Percentiles rank a stretch among this genome's conserved stretches.
These are phyloP conservation scores for Drosophila seclusa DNA, from an alignment of 2,888 invertebrate species.

Conservation along the genomic window DNA sequence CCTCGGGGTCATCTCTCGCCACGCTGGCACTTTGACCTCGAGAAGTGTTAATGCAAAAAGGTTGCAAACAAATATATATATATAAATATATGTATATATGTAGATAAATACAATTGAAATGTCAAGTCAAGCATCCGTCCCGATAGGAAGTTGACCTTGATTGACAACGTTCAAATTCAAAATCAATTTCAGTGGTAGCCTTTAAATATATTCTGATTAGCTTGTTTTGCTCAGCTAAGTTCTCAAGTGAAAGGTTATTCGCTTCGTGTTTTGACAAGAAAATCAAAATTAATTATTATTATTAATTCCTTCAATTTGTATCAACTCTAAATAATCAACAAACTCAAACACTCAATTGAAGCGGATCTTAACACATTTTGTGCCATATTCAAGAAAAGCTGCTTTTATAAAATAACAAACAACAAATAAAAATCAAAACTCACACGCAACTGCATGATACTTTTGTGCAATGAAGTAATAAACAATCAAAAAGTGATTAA, in stretches of 20 bases:
- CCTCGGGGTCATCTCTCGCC: not conserved
- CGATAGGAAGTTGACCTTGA: not conserved
- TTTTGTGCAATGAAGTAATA: not conserved
- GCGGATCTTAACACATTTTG: not conserved
- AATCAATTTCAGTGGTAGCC: not conserved
- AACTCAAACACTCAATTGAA: not conserved
- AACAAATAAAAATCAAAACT: not conserved
- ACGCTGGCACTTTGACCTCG: not conserved
- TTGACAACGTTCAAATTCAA: not conserved
- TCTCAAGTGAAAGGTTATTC: not conserved
- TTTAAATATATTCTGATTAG: not conserved
- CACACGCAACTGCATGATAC: not conserved
- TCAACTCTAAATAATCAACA: not conserved
- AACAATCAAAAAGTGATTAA: not conserved
- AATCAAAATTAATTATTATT: not conserved
- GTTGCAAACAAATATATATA: not conserved
- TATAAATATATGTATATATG: not conserved
- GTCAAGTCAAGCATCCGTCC: not conserved
- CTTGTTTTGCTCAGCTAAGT: not conserved
- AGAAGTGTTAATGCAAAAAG: not conserved
- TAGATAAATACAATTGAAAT: not conserved
- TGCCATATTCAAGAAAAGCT: too few relatives aligned
- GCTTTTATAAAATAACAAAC: too few relatives aligned
- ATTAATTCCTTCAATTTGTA: not conserved
- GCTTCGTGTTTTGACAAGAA: not conserved